phyloP scores from a whole-genome alignment of 2,888 invertebrate genomes.

The Achlya flavicornis region DNA sequence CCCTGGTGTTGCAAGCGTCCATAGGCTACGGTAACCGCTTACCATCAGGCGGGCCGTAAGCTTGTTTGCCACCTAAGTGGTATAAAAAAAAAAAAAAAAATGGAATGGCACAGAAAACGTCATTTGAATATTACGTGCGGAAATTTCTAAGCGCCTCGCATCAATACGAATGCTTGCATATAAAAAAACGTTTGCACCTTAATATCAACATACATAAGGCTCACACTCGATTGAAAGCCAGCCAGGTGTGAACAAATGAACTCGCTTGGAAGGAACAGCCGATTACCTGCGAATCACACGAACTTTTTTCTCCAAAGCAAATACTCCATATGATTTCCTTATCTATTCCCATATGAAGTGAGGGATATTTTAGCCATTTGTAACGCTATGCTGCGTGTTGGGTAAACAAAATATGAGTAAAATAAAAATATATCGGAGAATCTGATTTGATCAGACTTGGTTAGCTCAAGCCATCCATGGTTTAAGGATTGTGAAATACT shows the following conservation, averaged over 20 bases:
- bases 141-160: neutral
- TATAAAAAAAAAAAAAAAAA: no score
- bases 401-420: no score
- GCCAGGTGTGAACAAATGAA: conserved; percentile 22
- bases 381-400: neutral
- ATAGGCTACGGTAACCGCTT: no score
- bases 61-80: no score
- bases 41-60: no score
- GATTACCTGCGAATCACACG: conserved; percentile 19
- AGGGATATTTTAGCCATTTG: neutral
- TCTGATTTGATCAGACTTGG: no score
- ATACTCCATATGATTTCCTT: neutral
- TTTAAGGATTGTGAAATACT: no score
- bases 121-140: conserved; percentile 3
- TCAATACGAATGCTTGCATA: neutral
- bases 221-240: conserved; percentile 13
- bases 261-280: conserved; percentile 22
- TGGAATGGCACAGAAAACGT: neutral
- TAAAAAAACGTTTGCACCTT: neutral
- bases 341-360: neutral
- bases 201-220: conserved; percentile 3
- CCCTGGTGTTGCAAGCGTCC: no score
- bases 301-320: conserved; percentile 5
- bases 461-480: no score
- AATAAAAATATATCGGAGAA: no score